phyloP scores from a whole-genome alignment of 2,888 invertebrate genomes.

The Cryptocephalus primarius region DNA sequence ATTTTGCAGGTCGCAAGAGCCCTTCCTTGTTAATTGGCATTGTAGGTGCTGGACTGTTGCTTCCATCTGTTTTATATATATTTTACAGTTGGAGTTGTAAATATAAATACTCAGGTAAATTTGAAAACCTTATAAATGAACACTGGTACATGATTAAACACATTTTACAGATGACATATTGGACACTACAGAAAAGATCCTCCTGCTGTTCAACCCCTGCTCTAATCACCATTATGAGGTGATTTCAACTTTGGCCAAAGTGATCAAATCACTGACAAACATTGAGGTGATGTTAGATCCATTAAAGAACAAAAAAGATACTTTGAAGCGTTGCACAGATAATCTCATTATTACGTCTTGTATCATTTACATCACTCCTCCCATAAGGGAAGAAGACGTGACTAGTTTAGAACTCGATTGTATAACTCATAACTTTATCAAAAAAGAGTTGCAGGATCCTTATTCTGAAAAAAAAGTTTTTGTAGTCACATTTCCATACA shows the following conservation, averaged over 20 bases:
- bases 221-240: constrained; percentile 20
- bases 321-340: constrained; percentile 7
- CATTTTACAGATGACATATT: too few species aligned
- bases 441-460: constrained; percentile 13
- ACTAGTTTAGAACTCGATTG: constrained; percentile 11
- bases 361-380: constrained; percentile 18
- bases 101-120: too few species aligned
- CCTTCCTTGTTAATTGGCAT: background rate
- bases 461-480: constrained; percentile 12
- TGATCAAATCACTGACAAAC: constrained; percentile 14
- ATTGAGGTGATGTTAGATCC: constrained; percentile 12
- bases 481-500: constrained; percentile 16
- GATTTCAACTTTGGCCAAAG: constrained; percentile 14
- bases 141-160: too few species aligned
- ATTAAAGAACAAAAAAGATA: constrained; percentile 5
- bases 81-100: too few species aligned
- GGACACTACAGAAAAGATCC: background rate
- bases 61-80: background rate
- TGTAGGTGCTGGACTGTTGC: background rate
- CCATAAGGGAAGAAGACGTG: constrained; percentile 10
- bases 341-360: constrained; percentile 14
- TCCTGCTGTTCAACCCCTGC: constrained; percentile 15
- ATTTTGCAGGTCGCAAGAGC: background rate
- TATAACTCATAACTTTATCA: constrained; percentile 12
- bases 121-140: too few species aligned